Evolutionary conservation across 1,140 invertebrate genomes (phyloP).

Genomic region (Luehdorfia chinensis): DNA sequence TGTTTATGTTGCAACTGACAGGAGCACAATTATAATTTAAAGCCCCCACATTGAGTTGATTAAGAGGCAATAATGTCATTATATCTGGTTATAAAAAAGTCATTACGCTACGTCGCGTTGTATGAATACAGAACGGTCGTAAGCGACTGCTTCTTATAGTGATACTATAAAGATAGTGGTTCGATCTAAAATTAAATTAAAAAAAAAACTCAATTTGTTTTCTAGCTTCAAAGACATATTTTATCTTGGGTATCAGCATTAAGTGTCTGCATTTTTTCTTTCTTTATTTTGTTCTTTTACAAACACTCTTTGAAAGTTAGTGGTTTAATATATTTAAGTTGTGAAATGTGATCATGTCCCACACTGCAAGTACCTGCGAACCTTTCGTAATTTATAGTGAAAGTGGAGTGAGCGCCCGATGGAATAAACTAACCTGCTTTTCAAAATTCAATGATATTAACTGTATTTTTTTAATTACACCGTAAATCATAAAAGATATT

Average conservation of each 20-base stretch:
- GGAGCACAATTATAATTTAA: constrained; percentile 22
- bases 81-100: constrained; percentile 26
- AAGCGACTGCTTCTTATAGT: not conserved
- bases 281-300: too few relatives aligned
- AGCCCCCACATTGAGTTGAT: constrained; percentile 35
- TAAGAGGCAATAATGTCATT: constrained; percentile 38
- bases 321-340: too few relatives aligned
- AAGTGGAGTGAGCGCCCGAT: not conserved
- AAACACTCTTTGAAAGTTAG: too few relatives aligned
- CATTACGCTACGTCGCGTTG: constrained; percentile 21
- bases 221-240: too few relatives aligned
- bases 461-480: not conserved
- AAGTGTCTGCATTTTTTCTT: too few relatives aligned
- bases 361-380: too few relatives aligned
- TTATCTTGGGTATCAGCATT: too few relatives aligned
- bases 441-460: too few relatives aligned
- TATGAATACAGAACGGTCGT: not conserved
- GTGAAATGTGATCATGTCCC: too few relatives aligned
- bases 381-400: not conserved
- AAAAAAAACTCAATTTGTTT: too few relatives aligned
- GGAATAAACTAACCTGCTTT: too few relatives aligned
- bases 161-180: not conserved
- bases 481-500: too few relatives aligned
- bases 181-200: constrained; percentile 1
- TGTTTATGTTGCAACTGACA: constrained; percentile 21